Evolutionary conservation across 2,888 invertebrate genomes (phyloP).

Genomic region (Drosophila mulleri): DNA sequence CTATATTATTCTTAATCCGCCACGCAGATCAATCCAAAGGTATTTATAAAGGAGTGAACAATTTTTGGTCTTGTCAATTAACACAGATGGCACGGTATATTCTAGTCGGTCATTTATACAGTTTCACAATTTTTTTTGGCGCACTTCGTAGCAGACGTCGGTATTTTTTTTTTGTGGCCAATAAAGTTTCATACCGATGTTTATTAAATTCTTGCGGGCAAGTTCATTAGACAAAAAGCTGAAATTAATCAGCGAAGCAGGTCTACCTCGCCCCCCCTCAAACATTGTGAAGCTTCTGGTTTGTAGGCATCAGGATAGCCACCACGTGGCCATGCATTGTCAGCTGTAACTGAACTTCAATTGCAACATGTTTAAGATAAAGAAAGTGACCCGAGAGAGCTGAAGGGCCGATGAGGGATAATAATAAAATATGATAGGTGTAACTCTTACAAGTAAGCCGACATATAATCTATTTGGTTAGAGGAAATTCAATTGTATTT

Average conservation of each 20-base stretch:
- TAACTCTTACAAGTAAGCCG: background rate
- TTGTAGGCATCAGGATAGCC: slow-evolving; percentile 46
- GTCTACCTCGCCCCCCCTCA: background rate
- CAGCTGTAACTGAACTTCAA: slow-evolving; percentile 58
- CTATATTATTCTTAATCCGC: too few relatives aligned
- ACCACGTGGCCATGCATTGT: slow-evolving; percentile 47
- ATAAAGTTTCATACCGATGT: slow-evolving; percentile 57
- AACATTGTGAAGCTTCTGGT: background rate
- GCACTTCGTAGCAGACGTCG: slow-evolving; percentile 40
- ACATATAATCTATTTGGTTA: too few relatives aligned
- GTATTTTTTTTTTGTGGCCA: slow-evolving; percentile 61
- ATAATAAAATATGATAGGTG: background rate
- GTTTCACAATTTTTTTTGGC: slow-evolving; percentile 44
- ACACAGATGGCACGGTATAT: background rate
- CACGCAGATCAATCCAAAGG: too few relatives aligned
- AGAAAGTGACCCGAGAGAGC: background rate
- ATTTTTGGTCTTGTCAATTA: background rate
- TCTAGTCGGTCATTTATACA: background rate
- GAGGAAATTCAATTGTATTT: too few relatives aligned
- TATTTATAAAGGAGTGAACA: background rate
- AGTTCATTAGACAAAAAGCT: slow-evolving; percentile 79
- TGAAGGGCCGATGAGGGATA: background rate
- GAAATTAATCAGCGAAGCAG: slow-evolving; percentile 67
- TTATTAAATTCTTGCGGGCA: slow-evolving; percentile 73
- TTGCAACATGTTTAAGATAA: slow-evolving; percentile 39